A percentile compares a stretch with the other conserved stretches of the same genome.
Conservation (phyloP, 2,888 invertebrate genomes). For the Xestia c-nigrum region DNA sequence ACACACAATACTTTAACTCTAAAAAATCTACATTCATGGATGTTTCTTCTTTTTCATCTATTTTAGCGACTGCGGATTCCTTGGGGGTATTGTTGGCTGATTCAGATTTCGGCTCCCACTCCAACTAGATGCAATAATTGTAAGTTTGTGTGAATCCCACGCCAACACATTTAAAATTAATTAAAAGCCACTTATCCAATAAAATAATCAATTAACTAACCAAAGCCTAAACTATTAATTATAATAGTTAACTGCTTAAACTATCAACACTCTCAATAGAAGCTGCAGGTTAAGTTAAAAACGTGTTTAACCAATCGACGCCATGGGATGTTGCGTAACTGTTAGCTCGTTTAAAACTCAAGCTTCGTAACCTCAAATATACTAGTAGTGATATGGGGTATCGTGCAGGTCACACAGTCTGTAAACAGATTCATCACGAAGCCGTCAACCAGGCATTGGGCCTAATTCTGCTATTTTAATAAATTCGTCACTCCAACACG, state of each 20-base stretch:
- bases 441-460: no score
- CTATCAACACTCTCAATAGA: not conserved
- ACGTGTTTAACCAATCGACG: not conserved
- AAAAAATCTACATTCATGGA: no score
- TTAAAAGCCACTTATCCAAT: conserved; percentile 1
- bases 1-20: no score
- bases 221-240: not conserved
- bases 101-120: not conserved
- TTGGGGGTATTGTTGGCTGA: not conserved
- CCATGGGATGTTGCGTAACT: not conserved
- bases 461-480: no score
- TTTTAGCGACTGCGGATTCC: no score
- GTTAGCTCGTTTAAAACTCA: not conserved
- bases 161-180: not conserved
- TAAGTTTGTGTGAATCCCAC: not conserved
- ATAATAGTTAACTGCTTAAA: not conserved
- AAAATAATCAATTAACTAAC: not conserved
- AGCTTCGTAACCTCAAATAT: not conserved
- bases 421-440: no score
- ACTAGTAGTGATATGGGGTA: not conserved
- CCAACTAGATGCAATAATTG: not conserved
- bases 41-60: no score
- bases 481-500: no score
- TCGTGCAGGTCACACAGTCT: not conserved
- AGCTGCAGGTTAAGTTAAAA: conserved; percentile 1